Conservation (phyloP, 2,113 vertebrate genomes). For the Rhinoptilus africanus region DNA sequence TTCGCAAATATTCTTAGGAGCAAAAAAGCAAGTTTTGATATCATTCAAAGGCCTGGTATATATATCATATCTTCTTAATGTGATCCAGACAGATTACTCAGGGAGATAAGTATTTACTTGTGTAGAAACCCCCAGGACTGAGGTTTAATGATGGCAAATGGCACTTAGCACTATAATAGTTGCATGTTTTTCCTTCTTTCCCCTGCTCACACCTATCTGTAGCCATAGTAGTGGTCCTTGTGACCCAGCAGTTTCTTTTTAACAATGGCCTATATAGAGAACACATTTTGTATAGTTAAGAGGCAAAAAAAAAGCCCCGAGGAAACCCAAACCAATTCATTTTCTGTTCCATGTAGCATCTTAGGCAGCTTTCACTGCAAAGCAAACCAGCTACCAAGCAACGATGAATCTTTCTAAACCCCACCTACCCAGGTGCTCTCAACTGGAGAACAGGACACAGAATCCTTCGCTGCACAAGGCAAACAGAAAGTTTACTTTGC, state of each 20-base stretch:
- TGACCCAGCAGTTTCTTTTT: not conserved
- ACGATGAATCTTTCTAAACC: not conserved
- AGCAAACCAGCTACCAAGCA: not conserved
- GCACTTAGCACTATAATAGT: not conserved
- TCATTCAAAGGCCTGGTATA: not conserved
- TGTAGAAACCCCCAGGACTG: not conserved
- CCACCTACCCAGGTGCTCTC: not conserved
- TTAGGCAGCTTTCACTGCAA: not conserved
- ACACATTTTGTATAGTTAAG: not conserved
- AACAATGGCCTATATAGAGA: not conserved
- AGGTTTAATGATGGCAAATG: not conserved
- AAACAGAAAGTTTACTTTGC: not conserved
- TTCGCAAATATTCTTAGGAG: not conserved
- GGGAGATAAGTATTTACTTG: not conserved
- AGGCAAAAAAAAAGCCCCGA: not conserved
- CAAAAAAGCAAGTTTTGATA: not conserved
- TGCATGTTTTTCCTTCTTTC: not conserved
- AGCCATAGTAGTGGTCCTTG: not conserved
- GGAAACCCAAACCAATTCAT: not conserved
- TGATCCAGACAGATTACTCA: not conserved
- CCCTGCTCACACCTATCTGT: not conserved
- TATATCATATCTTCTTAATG: not conserved
- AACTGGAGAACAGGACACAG: not conserved
- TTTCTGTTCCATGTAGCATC: not conserved
- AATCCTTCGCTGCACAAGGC: not conserved